Conservation (phyloP, 2,797 vertebrate species). For the Chaetophractus vellerosus region DNA sequence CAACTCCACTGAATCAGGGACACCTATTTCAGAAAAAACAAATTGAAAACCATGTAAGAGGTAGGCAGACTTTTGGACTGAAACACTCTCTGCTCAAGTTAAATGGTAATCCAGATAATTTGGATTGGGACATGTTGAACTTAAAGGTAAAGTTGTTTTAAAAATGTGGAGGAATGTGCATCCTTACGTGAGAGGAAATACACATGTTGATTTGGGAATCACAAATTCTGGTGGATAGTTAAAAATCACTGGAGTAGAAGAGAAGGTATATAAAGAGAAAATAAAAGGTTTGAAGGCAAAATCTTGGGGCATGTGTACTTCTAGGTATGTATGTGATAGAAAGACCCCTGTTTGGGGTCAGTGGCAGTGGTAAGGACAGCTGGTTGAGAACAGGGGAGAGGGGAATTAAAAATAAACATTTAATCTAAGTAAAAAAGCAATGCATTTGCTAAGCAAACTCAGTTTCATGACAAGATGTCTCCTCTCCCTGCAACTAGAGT, state of each 20-base stretch:
- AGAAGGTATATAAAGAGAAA: not conserved
- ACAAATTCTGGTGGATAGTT: not conserved
- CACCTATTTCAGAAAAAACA: not conserved
- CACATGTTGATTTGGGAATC: not conserved
- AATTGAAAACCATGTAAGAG: not conserved
- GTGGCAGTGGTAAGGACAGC: not conserved
- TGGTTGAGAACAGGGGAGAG: not conserved
- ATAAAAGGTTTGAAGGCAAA: not conserved
- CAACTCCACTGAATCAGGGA: not conserved
- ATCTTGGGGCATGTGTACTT: not conserved
- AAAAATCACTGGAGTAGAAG: not conserved
- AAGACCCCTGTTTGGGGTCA: not conserved
- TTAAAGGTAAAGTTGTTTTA: not conserved
- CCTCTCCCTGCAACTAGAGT: not conserved
- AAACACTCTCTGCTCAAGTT: not conserved
- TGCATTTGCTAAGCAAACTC: not conserved
- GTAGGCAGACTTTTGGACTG: not conserved
- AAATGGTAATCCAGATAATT: not conserved
- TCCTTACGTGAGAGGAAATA: not conserved
- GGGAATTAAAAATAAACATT: not conserved
- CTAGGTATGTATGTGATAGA: not conserved
- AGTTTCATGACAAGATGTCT: not conserved
- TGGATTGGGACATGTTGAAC: not conserved
- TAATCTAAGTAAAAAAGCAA: not conserved
- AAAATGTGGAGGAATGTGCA: not conserved